Percentiles rank a stretch among this genome's conserved stretches.
Evolutionary conservation across 64 coral and sea anemone genomes (phyloP).

Genomic region (Pachyseris speciosa): DNA sequence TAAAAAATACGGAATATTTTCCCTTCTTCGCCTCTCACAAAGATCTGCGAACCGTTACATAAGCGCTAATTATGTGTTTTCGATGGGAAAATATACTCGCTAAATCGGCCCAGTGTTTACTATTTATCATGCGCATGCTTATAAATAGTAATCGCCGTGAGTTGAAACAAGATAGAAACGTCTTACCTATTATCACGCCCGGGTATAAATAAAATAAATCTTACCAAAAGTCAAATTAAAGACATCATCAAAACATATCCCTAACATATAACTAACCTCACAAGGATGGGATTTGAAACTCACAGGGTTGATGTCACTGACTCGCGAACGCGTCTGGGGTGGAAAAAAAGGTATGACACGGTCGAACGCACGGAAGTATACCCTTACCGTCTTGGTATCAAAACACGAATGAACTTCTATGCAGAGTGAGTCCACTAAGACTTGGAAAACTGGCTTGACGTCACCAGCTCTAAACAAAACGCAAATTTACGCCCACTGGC

Average conservation of each 20-base stretch:
- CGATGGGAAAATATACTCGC: neutral
- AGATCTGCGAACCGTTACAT: neutral
- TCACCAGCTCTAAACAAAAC: conserved; percentile 41
- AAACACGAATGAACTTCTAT: conserved; percentile 9
- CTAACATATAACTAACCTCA: conserved; percentile 7
- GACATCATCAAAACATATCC: too few species aligned
- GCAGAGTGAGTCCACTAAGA: neutral
- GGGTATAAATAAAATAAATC: conserved; percentile 8
- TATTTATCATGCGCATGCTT: neutral
- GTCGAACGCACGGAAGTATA: neutral
- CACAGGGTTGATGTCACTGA: neutral
- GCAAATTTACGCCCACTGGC: conserved; percentile 35
- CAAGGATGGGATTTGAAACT: neutral
- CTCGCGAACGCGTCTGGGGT: neutral
- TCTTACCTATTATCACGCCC: neutral
- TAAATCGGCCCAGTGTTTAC: neutral
- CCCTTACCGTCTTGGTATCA: neutral
- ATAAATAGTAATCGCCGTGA: neutral
- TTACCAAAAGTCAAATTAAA: neutral
- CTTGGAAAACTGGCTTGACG: conserved; percentile 20
- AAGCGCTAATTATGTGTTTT: neutral
- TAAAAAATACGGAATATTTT: neutral
- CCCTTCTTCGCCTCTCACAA: too few species aligned
- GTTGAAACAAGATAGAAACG: neutral
- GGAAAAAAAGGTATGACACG: neutral